These are phyloP conservation scores for Oligia fasciuncula DNA, from an alignment of 2,888 invertebrate species.

Conservation along the genomic window DNA sequence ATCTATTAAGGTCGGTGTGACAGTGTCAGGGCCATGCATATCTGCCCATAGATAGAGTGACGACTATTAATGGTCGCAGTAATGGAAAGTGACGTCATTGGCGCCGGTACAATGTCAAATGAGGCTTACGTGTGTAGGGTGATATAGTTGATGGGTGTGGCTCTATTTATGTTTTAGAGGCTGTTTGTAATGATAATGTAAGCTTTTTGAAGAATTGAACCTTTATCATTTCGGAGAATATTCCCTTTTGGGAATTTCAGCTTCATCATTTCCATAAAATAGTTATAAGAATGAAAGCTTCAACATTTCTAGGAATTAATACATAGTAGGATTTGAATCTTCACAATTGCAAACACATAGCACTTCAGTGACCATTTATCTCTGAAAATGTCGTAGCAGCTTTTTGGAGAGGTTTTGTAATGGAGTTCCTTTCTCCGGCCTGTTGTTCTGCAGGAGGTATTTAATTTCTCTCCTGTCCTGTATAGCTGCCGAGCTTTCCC, in stretches of 20 bases:
- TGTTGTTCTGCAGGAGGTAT: too few relatives aligned
- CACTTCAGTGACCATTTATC: too few relatives aligned
- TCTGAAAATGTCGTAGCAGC: too few relatives aligned
- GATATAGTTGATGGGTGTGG: slow-evolving; percentile 9
- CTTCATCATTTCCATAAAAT: background rate
- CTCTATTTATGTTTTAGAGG: slow-evolving; percentile 4
- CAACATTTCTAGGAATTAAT: background rate
- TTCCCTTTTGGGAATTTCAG: background rate
- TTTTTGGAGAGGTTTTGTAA: too few relatives aligned
- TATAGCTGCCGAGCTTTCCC: too few relatives aligned
- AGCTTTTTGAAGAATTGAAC: background rate
- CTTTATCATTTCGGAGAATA: background rate
- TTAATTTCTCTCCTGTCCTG: too few relatives aligned
- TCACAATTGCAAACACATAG: background rate
- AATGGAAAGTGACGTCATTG: slow-evolving; percentile 53
- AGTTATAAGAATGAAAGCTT: background rate
- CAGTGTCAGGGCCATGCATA: slow-evolving; percentile 49
- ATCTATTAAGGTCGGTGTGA: slow-evolving; percentile 7
- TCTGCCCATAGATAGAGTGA: slow-evolving; percentile 53
- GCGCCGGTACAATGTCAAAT: slow-evolving; percentile 46
- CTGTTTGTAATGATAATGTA: background rate
- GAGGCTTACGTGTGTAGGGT: slow-evolving; percentile 36
- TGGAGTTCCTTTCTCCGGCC: too few relatives aligned
- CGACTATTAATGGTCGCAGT: slow-evolving; percentile 41
- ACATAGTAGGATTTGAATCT: background rate